Evolutionary conservation across 2,113 vertebrate species (phyloP), one percentile per base, ranked within the genome.

Genomic region (Gobius niger): DNA sequence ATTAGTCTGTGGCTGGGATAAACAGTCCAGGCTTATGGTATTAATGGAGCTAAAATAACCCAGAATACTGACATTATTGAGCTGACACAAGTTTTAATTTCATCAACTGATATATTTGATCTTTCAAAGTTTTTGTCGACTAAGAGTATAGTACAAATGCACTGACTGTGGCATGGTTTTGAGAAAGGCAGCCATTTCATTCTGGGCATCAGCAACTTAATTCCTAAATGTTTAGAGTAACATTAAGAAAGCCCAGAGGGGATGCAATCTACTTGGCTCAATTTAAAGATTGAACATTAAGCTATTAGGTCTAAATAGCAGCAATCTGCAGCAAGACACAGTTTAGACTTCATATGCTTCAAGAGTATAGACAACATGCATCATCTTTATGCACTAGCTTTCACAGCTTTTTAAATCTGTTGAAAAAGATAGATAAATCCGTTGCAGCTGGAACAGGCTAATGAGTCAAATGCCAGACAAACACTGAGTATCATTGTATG

Each of bases 141-240:
- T 34, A 34, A 34, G 24, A 34, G 24, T 34, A 34, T 34, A 34
- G 24, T 34, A 34, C 5, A 34, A 34, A n/a, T n/a, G n/a, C 41
- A 40, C 54, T 68, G 70, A 76, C 44, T 61, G 41, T 68, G 70
- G 73, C 74, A 82, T 49, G 66, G 60, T 62, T 88, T 77, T 76
- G 57, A 73, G 66, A 67, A 47, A 63, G 50, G 24, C 3, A 34
- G 24, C 24, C 24, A 34, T 34, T 34, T 34, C 24, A 34, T 34
- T 71, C 49, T 68, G 70, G 63, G 78, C 66, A 70, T 19, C 68
- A 71, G 68, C 70, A 67, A 77, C 77, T 70, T 83, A 76, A 82
- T 83, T 88, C 73, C n/a, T 82, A 81, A 86, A 87, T 85, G 75
- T 82, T 65, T 67, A 66, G 70, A 73, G 84, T 81, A 84, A 82